phyloP scores from a whole-genome alignment of 2,113 vertebrate genomes.

The Poicephalus gulielmi region DNA sequence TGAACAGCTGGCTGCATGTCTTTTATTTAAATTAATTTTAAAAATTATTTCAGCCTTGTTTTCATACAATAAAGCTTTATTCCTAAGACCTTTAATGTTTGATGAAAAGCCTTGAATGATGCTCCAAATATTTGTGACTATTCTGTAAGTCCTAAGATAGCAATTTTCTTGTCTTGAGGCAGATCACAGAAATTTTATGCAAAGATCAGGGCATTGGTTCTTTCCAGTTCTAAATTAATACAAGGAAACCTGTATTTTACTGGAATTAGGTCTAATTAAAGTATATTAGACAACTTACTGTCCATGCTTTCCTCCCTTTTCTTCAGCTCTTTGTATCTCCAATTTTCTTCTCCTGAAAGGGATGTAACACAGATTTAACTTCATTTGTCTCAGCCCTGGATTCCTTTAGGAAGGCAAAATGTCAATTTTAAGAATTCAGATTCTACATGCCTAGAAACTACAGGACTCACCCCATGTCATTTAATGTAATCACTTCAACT shows the following conservation, averaged over 20 bases:
- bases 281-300: conserved; percentile 78
- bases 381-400: neutral
- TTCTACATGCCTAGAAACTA: neutral
- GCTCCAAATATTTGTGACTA: neutral
- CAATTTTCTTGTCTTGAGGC: neutral
- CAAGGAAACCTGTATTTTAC: neutral
- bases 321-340: conserved; percentile 93
- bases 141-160: neutral
- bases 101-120: neutral
- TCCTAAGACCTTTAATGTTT: neutral
- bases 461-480: neutral
- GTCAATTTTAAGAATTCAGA: neutral
- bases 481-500: neutral
- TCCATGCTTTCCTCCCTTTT: conserved; percentile 92
- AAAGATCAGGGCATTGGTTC: neutral
- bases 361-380: neutral
- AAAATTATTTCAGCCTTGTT: neutral
- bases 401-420: neutral
- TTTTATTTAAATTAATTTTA: neutral
- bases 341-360: conserved; percentile 87
- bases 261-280: neutral
- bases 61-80: neutral
- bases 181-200: neutral
- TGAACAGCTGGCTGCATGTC: neutral
- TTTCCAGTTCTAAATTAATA: neutral